phyloP scores from a whole-genome alignment of 1,140 invertebrate genomes.

The Drosophila ficusphila region DNA sequence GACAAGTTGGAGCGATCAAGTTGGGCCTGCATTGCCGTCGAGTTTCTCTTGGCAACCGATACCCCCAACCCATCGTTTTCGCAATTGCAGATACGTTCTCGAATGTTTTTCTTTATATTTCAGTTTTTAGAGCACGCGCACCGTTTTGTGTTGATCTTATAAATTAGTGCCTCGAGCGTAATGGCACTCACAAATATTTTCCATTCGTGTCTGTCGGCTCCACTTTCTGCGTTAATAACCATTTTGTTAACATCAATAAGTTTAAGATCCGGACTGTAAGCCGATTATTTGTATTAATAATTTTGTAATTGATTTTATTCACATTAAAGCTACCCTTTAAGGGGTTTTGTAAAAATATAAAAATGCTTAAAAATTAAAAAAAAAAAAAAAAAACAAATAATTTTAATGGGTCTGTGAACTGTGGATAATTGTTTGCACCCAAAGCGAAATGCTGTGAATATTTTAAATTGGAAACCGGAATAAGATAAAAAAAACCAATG shows the following conservation, averaged over 20 bases:
- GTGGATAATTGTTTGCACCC: too few species aligned
- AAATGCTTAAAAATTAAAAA: too few species aligned
- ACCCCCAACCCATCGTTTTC: neutral
- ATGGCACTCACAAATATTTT: conserved; percentile 36
- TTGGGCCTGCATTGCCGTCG: conserved; percentile 18
- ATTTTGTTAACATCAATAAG: neutral
- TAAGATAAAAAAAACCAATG: neutral
- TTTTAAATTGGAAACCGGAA: neutral
- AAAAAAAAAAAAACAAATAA: too few species aligned
- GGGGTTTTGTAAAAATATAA: too few species aligned
- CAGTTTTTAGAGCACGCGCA: conserved; percentile 23
- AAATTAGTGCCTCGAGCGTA: conserved; percentile 32
- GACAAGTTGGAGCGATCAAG: conserved; percentile 37
- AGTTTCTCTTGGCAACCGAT: conserved; percentile 31
- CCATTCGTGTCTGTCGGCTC: conserved; percentile 8
- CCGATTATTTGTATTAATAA: neutral
- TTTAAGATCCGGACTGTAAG: neutral
- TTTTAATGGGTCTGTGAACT: too few species aligned
- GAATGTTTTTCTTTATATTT: conserved; percentile 3
- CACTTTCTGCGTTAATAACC: conserved; percentile 7
- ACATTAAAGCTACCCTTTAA: too few species aligned
- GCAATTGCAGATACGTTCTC: conserved; percentile 37
- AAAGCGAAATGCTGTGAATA: neutral
- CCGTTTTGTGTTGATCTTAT: conserved; percentile 21
- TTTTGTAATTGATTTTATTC: too few species aligned